Percentiles rank a stretch among this genome's conserved stretches.
Evolutionary conservation across 2,113 vertebrate species (phyloP).

Genomic region (Tor tambroides): DNA sequence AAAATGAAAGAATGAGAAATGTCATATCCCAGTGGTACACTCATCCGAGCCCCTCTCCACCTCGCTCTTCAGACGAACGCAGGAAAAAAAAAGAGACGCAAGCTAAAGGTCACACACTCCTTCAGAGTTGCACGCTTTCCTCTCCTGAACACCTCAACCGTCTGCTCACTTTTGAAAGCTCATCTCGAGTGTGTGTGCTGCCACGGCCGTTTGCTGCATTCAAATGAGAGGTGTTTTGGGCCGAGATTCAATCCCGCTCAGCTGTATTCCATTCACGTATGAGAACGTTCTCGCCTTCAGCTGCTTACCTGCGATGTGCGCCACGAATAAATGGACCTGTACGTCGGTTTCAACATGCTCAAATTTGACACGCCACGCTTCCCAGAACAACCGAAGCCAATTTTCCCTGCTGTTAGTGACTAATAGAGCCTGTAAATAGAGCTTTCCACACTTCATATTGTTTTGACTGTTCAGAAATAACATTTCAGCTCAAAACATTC

Average conservation of each 20-base stretch:
- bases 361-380: constrained; percentile 17
- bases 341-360: background rate
- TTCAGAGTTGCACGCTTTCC: constrained; percentile 37
- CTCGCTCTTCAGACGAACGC: constrained; percentile 14
- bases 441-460: background rate
- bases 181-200: background rate
- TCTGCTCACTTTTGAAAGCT: constrained; percentile 33
- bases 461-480: background rate
- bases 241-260: background rate
- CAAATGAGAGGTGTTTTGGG: constrained; percentile 10
- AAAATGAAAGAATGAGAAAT: constrained; percentile 35
- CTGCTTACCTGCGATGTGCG: background rate
- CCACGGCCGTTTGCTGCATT: background rate
- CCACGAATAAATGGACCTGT: background rate
- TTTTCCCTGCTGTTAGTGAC: background rate
- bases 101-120: constrained; percentile 44
- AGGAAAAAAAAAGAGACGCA: background rate
- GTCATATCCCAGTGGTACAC: constrained; percentile 33
- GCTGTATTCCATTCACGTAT: background rate
- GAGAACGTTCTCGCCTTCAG: background rate
- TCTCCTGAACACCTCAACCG: constrained; percentile 18
- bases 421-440: background rate
- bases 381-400: background rate
- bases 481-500: background rate
- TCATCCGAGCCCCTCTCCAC: constrained; percentile 17